Evolutionary conservation across 2,797 vertebrate species (phyloP), one percentile per base, ranked within the genome.

Genomic region (Sebastes vulpes): DNA sequence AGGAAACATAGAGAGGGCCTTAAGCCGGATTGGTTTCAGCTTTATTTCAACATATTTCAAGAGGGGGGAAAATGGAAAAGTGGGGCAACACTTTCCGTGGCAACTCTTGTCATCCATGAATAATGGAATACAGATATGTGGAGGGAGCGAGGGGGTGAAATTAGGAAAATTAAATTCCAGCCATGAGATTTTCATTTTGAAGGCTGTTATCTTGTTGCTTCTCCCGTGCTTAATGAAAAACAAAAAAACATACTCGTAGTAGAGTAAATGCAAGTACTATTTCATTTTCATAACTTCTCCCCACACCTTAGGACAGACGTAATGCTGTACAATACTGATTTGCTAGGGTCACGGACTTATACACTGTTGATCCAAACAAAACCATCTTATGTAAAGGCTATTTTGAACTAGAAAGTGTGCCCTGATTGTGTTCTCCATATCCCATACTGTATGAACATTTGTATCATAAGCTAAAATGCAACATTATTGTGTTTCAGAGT

Each of bases 31-130:
- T 83, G 81, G 59, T 78, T 90, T 90, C 54, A 77, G 77, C 72
- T 82, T 61, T 74, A 63, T 71, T 60, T 87, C 61, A 60, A 64
- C 56, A 42, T 52, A 65, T 81, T 68, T 46, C 42, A 54, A 59
- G 58, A 28, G 72, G 48, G 20, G 61, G 35, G 21, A 2, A 1
- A 11, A 20, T 52, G 56, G 35, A 50, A 84, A 84, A 92, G 60
- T 89, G 85, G 90, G 83, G 54, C 84, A 86, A 75, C 2, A 29
- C 31, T 82, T 81, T 87, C 74, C 46, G 53, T 72, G 32, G 57
- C 57, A 87, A 80, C 66, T 57, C 77, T 65, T 79, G 81, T 80
- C 86, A 89, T 9, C 38, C 79, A 87, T 90, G 74, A 87, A 94
- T 90, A 92, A 91, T 89, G 68, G 9, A 89, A 82, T 61, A 78